phyloP scores from a whole-genome alignment of 2,113 vertebrate genomes.

The Fukomys damarensis region DNA sequence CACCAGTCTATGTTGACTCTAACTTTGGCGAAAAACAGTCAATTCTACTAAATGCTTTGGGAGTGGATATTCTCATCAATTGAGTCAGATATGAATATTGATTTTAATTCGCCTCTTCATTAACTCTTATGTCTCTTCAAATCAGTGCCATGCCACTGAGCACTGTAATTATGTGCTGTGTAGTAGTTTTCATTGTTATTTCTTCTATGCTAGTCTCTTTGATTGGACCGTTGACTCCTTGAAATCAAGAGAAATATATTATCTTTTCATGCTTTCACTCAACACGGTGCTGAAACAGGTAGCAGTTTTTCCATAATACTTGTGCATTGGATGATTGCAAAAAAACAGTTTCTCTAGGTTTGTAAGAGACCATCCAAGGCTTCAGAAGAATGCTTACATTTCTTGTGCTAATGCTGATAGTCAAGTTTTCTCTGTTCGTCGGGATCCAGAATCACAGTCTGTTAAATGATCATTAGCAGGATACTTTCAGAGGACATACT shows the following conservation, averaged over 20 bases:
- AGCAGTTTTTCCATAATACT: neutral
- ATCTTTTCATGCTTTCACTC: neutral
- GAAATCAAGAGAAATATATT: neutral
- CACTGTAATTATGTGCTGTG: neutral
- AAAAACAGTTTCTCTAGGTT: neutral
- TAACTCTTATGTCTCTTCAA: neutral
- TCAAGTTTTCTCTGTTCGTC: neutral
- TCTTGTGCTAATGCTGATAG: neutral
- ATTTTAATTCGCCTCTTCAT: conserved; percentile 14
- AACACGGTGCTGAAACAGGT: neutral
- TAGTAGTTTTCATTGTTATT: neutral
- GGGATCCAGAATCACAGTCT: neutral
- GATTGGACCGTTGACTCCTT: neutral
- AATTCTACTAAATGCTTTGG: neutral
- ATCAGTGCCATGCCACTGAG: neutral
- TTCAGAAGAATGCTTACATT: neutral
- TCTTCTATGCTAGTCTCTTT: neutral
- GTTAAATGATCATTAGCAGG: neutral
- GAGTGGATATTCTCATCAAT: neutral
- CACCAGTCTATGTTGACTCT: neutral
- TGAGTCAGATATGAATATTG: conserved; percentile 28
- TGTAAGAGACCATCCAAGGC: neutral
- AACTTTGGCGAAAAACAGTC: neutral
- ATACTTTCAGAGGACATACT: neutral
- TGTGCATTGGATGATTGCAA: neutral